Conservation (phyloP, 2,797 vertebrate species). For the Esox lucius region DNA sequence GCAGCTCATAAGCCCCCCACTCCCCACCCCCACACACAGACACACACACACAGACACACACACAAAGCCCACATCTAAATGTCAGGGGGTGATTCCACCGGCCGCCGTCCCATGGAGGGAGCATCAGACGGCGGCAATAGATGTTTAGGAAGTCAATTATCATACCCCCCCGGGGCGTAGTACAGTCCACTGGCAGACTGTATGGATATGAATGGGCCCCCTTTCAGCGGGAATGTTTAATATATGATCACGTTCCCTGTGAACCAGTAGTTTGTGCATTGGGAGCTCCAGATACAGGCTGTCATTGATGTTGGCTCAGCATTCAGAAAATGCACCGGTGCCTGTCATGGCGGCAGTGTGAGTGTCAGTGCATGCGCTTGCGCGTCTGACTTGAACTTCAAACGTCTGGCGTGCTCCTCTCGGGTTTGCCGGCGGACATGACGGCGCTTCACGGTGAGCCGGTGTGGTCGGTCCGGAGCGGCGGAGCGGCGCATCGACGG, state of each 20-base stretch:
- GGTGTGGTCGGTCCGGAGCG: background rate
- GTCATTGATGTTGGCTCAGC: background rate
- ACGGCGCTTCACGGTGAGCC: background rate
- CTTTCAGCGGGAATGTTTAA: background rate
- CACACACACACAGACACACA: background rate
- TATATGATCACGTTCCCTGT: background rate
- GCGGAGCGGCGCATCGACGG: background rate
- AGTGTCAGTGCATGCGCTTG: too few species aligned
- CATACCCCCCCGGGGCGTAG: background rate
- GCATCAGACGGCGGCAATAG: background rate
- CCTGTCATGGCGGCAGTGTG: background rate
- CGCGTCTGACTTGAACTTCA: too few species aligned
- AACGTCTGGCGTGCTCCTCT: background rate
- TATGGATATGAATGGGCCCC: background rate
- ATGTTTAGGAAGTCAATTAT: conserved; percentile 6
- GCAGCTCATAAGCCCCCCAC: background rate
- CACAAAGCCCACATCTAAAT: conserved; percentile 4
- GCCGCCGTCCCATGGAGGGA: background rate
- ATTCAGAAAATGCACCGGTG: background rate
- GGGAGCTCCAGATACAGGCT: background rate
- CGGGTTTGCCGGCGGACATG: background rate
- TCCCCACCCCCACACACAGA: background rate
- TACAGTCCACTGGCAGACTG: background rate
- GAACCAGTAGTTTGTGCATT: background rate
- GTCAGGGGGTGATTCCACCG: conserved; percentile 5